Base-by-base conservation (phyloP, 2,797 vertebrate species). In the Neoniphon sammara region DNA sequence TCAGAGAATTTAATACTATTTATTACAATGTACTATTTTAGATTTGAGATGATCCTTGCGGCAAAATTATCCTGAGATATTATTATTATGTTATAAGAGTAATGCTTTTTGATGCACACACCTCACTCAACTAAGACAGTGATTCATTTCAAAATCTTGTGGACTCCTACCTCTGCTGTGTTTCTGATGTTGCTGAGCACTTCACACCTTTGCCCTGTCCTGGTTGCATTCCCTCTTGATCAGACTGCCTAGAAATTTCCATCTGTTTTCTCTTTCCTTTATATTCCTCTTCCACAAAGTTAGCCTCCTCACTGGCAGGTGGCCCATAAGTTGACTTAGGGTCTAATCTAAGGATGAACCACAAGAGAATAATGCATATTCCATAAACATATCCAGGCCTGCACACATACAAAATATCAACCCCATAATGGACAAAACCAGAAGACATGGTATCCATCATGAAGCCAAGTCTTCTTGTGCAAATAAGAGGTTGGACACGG, bases 131-230 rank as follows among this genome's bases (percentile, higher is more conserved):
- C 39, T 34, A 7, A 18, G 9, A 55, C 2, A 53, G 30, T 8
- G 0, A 46, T 17, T 23, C 4, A 7, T 11, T 58, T 25, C 57
- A 49, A 46, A 46, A 69, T 31, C 23, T n/a, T 21, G 12, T 17
- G n/a, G 27, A 50, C 46, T 71, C 70, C 85, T 93, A 96, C 97
- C 95, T 96, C 89, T 96, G 96, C 78, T 94, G 94, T 80, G 92
- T 89, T 71, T 94, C 93, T 53, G 93, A 90, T 77, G 93, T 95
- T 68, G 92, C 89, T 0, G 90, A 85, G 36, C 93, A 93, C 27
- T 91, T 89, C 12, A 77, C 83, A 77, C 88, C 87, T 5, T 93
- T 91, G 47, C 74, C 12, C 1, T 56, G 72, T 70, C 86, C 78
- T 47, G 86, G 85, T 81, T 93, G 93, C 0, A 78, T 81, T 4